Evolutionary conservation across 2,888 invertebrate genomes (phyloP).

Genomic region (Limenitis camilla): DNA sequence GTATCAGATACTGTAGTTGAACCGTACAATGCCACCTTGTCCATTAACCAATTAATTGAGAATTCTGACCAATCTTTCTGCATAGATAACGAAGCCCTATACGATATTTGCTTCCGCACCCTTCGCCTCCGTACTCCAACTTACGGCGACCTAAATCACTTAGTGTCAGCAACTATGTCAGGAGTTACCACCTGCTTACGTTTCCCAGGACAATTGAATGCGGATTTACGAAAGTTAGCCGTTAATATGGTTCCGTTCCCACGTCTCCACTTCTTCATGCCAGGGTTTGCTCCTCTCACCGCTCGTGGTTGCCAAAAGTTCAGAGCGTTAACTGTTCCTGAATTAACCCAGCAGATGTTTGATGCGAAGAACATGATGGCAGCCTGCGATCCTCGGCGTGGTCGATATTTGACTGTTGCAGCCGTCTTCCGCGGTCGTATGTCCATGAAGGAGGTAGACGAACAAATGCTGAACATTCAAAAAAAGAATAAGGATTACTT

Average conservation of each 20-base stretch:
- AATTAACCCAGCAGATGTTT: constrained; percentile 91
- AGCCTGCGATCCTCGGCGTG: constrained; percentile 92
- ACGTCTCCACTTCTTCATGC: constrained; percentile 72
- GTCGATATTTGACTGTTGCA: constrained; percentile 90
- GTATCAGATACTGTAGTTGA: constrained; percentile 81
- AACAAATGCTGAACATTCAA: constrained; percentile 85
- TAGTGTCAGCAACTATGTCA: constrained; percentile 57
- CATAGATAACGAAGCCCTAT: constrained; percentile 84
- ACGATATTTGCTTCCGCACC: constrained; percentile 85
- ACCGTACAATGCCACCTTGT: constrained; percentile 81
- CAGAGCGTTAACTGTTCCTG: constrained; percentile 89
- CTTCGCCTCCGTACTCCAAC: constrained; percentile 81
- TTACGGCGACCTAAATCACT: constrained; percentile 82
- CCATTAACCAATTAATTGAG: constrained; percentile 78
- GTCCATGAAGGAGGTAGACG: constrained; percentile 94
- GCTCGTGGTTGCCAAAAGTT: constrained; percentile 89
- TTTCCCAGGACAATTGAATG: constrained; percentile 73
- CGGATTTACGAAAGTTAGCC: constrained; percentile 78
- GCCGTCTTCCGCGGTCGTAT: constrained; percentile 91
- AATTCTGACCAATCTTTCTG: constrained; percentile 78
- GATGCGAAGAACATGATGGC: constrained; percentile 98
- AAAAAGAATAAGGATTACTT: constrained; percentile 84
- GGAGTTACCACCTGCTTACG: constrained; percentile 60
- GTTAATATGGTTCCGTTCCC: constrained; percentile 83
- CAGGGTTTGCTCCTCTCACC: constrained; percentile 78